Evolutionary conservation across 2,888 invertebrate genomes (phyloP), one percentile per base, ranked within the genome.

Genomic region (Acrobasis repandana): DNA sequence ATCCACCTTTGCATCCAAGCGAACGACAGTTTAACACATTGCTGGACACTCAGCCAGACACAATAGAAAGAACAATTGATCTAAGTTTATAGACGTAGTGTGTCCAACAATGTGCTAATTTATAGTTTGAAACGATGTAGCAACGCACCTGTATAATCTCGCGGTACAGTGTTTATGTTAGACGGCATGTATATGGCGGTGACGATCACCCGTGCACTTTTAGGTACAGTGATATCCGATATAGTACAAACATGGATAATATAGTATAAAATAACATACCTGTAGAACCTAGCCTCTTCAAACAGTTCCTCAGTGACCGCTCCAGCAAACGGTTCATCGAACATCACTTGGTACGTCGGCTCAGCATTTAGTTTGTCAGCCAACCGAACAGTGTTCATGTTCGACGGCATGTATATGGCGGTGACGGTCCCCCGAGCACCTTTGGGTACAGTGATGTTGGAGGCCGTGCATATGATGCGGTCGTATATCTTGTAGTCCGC

Each of bases 351-450:
- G 76, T 95, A 97, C 60, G 95, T 90, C 0, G 89, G 90, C 48
- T 95, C 94, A 0, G 91, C 83, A 58, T 93, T 90, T 65, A 79
- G 74, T 57, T 89, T 94, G 75, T 92, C 95, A 36, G 84, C 93
- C 67, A 88, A 83, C 57, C 85, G 88, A 64, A 76, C 94, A 51
- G 82, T 93, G 80, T 73, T 93, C 78, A 76, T 75, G 74, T 33
- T 79, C 63, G 79, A 79, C 69, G 73, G 78, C 68, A 47, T 86
- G 70, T 67, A 86, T 9, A 95, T 91, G 0, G 94, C 97, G n/a
- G 97, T 95, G 0, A 99, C 92, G 0, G 97, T 98, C 34, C 99
- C 99, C 65, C 94, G 94, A 10, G 94, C 91, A 1, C 98, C 98
- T 6, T 96, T 84, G 0, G 98, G 98, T 15, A 97, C 96, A 1